Conservation (phyloP, 2,888 invertebrate species). For the Drosophila nigritarsus region DNA sequence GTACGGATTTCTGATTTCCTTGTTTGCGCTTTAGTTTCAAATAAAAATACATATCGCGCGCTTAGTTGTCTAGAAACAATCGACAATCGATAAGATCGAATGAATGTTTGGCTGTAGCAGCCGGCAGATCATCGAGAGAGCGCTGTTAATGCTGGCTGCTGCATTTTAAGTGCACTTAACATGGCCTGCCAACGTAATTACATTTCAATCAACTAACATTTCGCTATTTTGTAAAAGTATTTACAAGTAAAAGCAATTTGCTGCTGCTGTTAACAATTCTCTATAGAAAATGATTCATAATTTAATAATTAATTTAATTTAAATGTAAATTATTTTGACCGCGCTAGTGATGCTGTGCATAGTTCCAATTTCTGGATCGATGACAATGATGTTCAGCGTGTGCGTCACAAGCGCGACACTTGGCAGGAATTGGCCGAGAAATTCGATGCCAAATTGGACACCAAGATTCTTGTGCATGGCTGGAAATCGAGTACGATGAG, state of each 20-base stretch:
- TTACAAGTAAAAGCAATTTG: neutral
- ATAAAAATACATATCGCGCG: neutral
- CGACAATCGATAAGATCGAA: neutral
- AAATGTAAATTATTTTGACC: neutral
- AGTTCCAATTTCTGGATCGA: constrained; percentile 75
- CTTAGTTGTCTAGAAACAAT: neutral
- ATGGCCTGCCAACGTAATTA: neutral
- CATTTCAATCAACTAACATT: neutral
- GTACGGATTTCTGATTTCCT: neutral
- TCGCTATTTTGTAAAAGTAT: neutral
- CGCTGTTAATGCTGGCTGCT: neutral
- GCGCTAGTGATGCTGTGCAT: constrained; percentile 62
- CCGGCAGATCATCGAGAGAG: neutral
- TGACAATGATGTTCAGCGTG: constrained; percentile 54
- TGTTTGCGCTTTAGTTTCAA: neutral
- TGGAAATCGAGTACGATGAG: constrained; percentile 85
- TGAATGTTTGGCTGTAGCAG: neutral
- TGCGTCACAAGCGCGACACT: constrained; percentile 81
- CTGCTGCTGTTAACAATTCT: neutral
- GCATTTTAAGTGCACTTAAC: neutral
- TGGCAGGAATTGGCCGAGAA: constrained; percentile 83
- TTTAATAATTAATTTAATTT: neutral
- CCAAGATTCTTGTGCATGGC: constrained; percentile 84
- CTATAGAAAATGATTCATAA: neutral
- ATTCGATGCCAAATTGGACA: constrained; percentile 82